Evolutionary conservation across 2,888 invertebrate genomes (phyloP).

Genomic region (Stratiomys singularior): DNA sequence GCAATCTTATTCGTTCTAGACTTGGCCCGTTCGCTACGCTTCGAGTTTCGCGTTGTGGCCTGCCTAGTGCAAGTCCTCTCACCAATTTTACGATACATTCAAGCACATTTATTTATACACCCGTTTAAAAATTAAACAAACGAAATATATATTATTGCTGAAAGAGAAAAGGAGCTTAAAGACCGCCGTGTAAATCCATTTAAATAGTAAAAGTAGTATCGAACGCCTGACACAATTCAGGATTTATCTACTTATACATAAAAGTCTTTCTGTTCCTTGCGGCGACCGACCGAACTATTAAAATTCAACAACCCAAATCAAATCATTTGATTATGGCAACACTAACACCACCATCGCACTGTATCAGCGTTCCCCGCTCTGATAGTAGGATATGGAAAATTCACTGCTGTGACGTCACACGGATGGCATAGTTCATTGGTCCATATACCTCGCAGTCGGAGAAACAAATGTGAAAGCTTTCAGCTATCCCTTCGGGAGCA

Average conservation of each 20-base stretch:
- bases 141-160: neutral
- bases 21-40: constrained; percentile 48
- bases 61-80: constrained; percentile 50
- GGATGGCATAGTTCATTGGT: constrained; percentile 42
- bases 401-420: constrained; percentile 35
- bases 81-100: constrained; percentile 50
- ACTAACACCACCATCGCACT: neutral
- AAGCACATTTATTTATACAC: constrained; percentile 49
- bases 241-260: constrained; percentile 13
- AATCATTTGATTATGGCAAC: constrained; percentile 4
- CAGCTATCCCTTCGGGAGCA: neutral
- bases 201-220: too few relatives aligned
- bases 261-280: too few relatives aligned
- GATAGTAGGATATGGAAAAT: constrained; percentile 23
- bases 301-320: constrained; percentile 1
- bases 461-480: neutral
- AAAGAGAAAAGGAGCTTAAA: neutral
- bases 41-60: constrained; percentile 48
- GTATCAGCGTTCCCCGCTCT: constrained; percentile 10
- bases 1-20: constrained; percentile 48
- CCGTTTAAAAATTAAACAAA: constrained; percentile 33
- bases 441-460: constrained; percentile 16
- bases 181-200: too few relatives aligned
- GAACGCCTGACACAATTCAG: too few relatives aligned
- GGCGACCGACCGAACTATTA: neutral